Base-by-base conservation (phyloP, 2,797 vertebrate species). In the Schizothorax lantsangensis region DNA sequence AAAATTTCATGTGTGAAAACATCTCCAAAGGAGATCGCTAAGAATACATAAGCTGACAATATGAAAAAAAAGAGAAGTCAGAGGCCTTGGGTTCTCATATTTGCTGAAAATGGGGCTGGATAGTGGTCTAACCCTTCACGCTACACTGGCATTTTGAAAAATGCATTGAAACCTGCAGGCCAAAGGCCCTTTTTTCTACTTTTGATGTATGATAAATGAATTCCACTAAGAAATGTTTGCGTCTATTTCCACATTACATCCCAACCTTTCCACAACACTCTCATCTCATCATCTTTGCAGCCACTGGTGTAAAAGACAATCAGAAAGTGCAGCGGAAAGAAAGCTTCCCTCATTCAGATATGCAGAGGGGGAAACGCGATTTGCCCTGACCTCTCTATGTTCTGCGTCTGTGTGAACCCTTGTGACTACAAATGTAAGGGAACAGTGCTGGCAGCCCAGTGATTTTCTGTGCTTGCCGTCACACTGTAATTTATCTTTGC, bases 171-270 rank as follows among this genome's bases (percentile, higher is more conserved):
- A 43, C 49, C 66, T 83, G 66, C 49, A 57, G 54, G 75, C 52
- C 85, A 64, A 84, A 84, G 26, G 38, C 38, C 21, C n/a, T n/a
- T 62, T 74, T 80, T 71, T 85, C 78, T 57, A 54, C 45, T 75
- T 84, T 85, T 84, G 78, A 84, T 85, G 77, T 68, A 73, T 88
- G 81, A 85, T 87, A 74, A 88, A 89, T 83, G 85, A 72, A 72
- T 84, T 88, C 30, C 36, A 59, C 80, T 84, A 59, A 64, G 64
- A 57, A 84, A 69, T 62, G 38, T 69, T 79, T 72, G 45, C 64
- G 17, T 77, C 49, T 54, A 62, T 84, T 80, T 81, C 64, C 78
- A 83, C 73, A 71, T 81, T 84, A 57, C 40, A 83, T 68, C 36
- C 54, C 79, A 85, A 40, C 84, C 52, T 86, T 80, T 84, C 72